Percentiles rank a stretch among this genome's conserved stretches.
phyloP scores from a whole-genome alignment of 2,888 invertebrate species.

The Fabriciana adippe region DNA sequence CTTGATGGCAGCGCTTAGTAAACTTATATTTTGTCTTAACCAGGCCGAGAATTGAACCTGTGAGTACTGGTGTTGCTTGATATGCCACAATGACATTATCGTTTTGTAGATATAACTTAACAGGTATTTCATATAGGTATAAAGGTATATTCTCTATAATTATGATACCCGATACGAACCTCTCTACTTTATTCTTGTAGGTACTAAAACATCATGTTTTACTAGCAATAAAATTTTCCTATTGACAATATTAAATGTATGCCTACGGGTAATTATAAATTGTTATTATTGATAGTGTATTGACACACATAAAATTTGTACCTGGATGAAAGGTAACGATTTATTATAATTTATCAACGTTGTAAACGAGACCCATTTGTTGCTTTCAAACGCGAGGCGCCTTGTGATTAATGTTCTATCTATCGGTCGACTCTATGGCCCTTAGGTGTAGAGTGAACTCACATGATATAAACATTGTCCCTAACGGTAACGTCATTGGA shows the following conservation, averaged over 20 bases:
- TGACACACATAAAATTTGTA: background rate
- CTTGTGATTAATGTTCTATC: slow-evolving; percentile 28
- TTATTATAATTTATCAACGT: slow-evolving; percentile 29
- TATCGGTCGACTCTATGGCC: background rate
- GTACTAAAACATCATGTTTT: no score
- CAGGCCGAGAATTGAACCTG: no score
- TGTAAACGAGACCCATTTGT: slow-evolving; percentile 25
- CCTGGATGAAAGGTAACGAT: background rate
- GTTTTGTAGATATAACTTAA: no score
- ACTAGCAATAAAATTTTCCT: no score
- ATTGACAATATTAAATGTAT: no score
- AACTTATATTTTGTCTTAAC: no score
- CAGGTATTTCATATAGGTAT: no score
- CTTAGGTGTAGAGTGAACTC: slow-evolving; percentile 8
- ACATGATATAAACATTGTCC: background rate
- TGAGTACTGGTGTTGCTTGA: no score
- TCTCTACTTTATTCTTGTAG: background rate
- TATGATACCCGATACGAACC: no score
- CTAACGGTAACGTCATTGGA: background rate
- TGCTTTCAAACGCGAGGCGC: slow-evolving; percentile 26
- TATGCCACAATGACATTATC: no score
- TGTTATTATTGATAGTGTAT: background rate
- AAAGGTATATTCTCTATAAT: no score
- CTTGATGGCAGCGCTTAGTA: no score
- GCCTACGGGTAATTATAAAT: slow-evolving; percentile 8